These are phyloP conservation scores for Sternarchorhynchus goeldii DNA, from an alignment of 2,797 vertebrate genomes.

Conservation along the genomic window DNA sequence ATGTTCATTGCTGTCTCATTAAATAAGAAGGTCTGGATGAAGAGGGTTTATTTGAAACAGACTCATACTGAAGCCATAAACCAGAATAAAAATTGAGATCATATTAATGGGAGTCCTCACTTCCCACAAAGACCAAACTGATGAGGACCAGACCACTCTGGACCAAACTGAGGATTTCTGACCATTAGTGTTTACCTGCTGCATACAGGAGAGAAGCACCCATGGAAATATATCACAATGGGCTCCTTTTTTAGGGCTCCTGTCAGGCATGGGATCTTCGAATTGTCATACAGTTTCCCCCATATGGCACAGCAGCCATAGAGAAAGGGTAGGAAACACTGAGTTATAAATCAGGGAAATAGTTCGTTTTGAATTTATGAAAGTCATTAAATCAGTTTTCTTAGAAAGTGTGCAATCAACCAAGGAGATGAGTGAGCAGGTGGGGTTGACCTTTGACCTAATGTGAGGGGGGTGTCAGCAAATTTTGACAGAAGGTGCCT, in stretches of 20 bases:
- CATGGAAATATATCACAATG: not conserved
- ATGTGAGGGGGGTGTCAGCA: too few species aligned
- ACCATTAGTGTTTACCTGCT: too few species aligned
- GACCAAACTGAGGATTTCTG: constrained; percentile 27
- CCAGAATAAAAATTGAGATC: constrained; percentile 68
- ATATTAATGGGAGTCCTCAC: constrained; percentile 60
- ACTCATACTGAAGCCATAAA: constrained; percentile 74
- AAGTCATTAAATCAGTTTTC: too few species aligned
- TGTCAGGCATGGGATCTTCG: not conserved
- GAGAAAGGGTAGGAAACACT: too few species aligned
- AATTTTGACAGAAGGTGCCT: too few species aligned
- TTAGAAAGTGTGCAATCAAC: too few species aligned
- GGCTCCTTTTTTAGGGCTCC: not conserved
- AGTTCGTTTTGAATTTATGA: too few species aligned
- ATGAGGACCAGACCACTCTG: constrained; percentile 70
- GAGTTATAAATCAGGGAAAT: too few species aligned
- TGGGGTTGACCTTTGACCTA: too few species aligned
- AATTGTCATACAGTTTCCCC: too few species aligned
- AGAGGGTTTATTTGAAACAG: not conserved
- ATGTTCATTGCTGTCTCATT: not conserved
- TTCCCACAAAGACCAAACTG: constrained; percentile 60
- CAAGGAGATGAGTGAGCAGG: too few species aligned
- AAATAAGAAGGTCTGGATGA: not conserved
- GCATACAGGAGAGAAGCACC: not conserved
- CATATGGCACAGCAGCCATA: too few species aligned